Conservation (phyloP, 2,888 invertebrate species). For the Taenaris catops region DNA sequence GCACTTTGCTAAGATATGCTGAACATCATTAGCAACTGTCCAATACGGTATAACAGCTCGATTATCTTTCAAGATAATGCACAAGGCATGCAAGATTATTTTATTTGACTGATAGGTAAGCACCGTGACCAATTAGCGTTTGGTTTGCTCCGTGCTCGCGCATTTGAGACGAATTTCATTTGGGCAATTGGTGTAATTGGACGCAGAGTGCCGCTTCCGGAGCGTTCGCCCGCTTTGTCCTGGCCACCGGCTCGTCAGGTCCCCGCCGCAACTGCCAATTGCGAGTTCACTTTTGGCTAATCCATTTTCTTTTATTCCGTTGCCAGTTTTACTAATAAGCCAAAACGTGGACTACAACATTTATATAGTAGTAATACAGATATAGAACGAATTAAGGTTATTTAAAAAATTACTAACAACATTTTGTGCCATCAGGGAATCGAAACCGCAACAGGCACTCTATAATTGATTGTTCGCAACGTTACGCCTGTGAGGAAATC, state of each 20-base stretch:
- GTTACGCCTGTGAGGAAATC: too few species aligned
- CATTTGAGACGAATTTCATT: slow-evolving; percentile 69
- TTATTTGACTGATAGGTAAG: slow-evolving; percentile 57
- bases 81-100: slow-evolving; percentile 20
- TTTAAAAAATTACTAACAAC: too few species aligned
- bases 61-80: slow-evolving; percentile 18
- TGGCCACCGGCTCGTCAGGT: slow-evolving; percentile 25
- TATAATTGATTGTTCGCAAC: too few species aligned
- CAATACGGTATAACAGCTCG: neutral
- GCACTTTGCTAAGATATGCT: too few species aligned
- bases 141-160: slow-evolving; percentile 37
- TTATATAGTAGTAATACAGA: too few species aligned
- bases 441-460: too few species aligned
- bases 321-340: too few species aligned
- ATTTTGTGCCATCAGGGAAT: too few species aligned
- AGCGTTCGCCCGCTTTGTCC: slow-evolving; percentile 50
- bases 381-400: too few species aligned
- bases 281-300: slow-evolving; percentile 13
- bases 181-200: slow-evolving; percentile 76
- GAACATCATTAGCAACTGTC: too few species aligned
- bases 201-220: slow-evolving; percentile 66
- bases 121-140: slow-evolving; percentile 74
- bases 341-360: too few species aligned
- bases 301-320: slow-evolving; percentile 7
- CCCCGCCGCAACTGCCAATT: slow-evolving; percentile 32